Percentiles rank a stretch among this genome's conserved stretches.
These are phyloP conservation scores for Gonatopus flavifemur DNA, from an alignment of 1,140 invertebrate species.

Conservation along the genomic window DNA sequence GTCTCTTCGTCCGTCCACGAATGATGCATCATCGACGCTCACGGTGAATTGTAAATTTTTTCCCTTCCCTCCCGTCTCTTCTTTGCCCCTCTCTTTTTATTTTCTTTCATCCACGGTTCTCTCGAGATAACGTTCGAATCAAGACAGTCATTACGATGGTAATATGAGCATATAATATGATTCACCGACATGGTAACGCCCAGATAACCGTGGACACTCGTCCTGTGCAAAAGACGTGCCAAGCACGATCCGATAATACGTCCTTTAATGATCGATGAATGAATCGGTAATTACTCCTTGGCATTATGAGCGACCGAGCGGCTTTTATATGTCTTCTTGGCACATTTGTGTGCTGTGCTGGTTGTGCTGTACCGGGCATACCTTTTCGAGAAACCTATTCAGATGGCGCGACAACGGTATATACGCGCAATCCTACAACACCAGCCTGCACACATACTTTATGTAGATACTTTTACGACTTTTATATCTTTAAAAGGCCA, in stretches of 20 bases:
- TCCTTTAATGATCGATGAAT: conserved; percentile 39
- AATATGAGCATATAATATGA: conserved; percentile 19
- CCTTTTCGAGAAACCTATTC: too few relatives aligned
- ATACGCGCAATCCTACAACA: too few relatives aligned
- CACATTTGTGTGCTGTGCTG: too few relatives aligned
- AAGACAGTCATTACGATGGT: conserved; percentile 5
- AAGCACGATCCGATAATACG: conserved; percentile 31
- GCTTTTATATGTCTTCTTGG: too few relatives aligned
- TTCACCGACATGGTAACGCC: conserved; percentile 25
- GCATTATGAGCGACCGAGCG: too few relatives aligned
- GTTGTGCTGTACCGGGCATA: too few relatives aligned
- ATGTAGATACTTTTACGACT: too few relatives aligned
- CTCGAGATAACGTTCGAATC: conserved; percentile 6
- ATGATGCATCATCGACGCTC: neutral
- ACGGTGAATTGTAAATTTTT: too few relatives aligned
- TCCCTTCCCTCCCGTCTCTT: neutral
- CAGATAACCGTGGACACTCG: conserved; percentile 24
- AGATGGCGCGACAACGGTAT: too few relatives aligned
- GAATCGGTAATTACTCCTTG: conserved; percentile 36
- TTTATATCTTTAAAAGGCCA: too few relatives aligned
- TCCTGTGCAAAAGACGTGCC: conserved; percentile 19
- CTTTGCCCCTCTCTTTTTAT: neutral
- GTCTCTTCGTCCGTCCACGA: too few relatives aligned
- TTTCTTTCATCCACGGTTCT: neutral
- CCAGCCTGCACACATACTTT: too few relatives aligned